These are phyloP conservation scores for Astyanax mexicanus DNA, from an alignment of 2,797 vertebrate genomes.

Conservation along the genomic window DNA sequence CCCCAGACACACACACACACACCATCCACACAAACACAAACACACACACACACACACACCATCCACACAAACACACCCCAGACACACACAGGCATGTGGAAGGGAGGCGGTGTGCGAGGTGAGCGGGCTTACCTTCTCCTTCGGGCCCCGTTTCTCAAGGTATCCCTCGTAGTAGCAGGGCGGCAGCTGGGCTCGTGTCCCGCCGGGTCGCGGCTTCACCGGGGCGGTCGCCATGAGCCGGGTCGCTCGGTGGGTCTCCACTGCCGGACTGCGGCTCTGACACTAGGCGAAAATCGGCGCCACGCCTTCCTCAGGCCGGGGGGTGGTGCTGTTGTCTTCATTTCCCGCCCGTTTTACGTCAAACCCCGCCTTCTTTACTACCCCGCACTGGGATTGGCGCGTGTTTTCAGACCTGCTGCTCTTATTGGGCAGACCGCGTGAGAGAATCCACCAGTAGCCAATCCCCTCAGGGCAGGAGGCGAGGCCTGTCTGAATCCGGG, in stretches of 20 bases:
- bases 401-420: background rate
- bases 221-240: slow-evolving; percentile 82
- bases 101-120: background rate
- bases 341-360: background rate
- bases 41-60: too few relatives aligned
- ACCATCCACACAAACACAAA: too few relatives aligned
- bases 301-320: slow-evolving; percentile 77
- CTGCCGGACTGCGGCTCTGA: slow-evolving; percentile 67
- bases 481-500: background rate
- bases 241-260: slow-evolving; percentile 66
- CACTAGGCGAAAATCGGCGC: slow-evolving; percentile 64
- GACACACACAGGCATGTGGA: background rate
- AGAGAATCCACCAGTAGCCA: too few relatives aligned
- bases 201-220: slow-evolving; percentile 75
- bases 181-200: slow-evolving; percentile 74
- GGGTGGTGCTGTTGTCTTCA: slow-evolving; percentile 2
- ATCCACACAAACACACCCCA: too few relatives aligned
- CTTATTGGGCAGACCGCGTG: background rate
- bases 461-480: background rate
- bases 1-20: too few relatives aligned
- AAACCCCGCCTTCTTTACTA: background rate
- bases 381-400: background rate
- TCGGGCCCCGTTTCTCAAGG: slow-evolving; percentile 83
- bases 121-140: slow-evolving; percentile 78
- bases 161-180: slow-evolving; percentile 86